Conservation (phyloP, 2,113 vertebrate species). For the Emydocephalus ijimae region DNA sequence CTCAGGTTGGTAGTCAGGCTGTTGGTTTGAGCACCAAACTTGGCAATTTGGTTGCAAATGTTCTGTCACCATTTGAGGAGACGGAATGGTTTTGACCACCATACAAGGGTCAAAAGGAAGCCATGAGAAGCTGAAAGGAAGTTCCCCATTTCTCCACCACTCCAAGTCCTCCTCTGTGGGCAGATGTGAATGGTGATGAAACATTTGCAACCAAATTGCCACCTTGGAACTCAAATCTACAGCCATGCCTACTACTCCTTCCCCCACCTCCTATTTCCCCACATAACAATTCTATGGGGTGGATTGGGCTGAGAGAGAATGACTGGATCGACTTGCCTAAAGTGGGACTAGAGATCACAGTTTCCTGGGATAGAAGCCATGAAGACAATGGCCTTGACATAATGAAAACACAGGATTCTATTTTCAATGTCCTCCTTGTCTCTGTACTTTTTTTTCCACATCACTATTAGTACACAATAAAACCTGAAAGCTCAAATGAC, state of each 20-base stretch:
- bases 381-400: background rate
- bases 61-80: too few species aligned
- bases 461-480: background rate
- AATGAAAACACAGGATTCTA: background rate
- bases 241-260: background rate
- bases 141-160: too few species aligned
- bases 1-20: too few species aligned
- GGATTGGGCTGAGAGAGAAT: background rate
- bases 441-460: background rate
- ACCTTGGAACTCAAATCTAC: background rate
- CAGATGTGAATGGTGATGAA: background rate
- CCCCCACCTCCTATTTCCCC: background rate
- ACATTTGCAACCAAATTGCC: accelerated
- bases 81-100: background rate
- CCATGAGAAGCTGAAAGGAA: background rate
- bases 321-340: background rate
- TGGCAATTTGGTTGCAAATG: too few species aligned
- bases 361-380: background rate
- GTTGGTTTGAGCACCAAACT: too few species aligned
- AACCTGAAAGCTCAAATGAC: background rate
- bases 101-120: background rate
- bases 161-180: background rate
- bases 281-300: background rate
- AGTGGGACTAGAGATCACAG: background rate
- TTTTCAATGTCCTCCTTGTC: background rate